These are phyloP conservation scores for Oscheius onirici DNA, from an alignment of 2,888 invertebrate species.

Conservation along the genomic window DNA sequence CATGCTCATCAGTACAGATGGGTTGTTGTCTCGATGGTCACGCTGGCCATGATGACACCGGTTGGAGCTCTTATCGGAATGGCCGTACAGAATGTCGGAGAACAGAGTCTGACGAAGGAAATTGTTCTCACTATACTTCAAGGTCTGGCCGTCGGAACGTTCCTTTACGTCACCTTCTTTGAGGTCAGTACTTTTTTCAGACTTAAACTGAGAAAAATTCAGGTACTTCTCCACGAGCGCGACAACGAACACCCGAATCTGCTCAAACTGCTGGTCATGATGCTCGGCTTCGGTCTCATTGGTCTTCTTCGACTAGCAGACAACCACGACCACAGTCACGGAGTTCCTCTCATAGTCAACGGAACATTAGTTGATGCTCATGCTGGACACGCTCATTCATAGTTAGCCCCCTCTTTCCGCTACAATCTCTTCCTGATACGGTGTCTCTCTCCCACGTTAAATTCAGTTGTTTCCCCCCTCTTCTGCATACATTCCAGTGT, in stretches of 20 bases:
- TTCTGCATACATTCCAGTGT: neutral
- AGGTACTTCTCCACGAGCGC: constrained; percentile 74
- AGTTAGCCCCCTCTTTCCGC: neutral
- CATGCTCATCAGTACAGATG: constrained; percentile 69
- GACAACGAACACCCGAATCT: constrained; percentile 71
- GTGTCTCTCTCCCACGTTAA: neutral
- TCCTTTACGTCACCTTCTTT: constrained; percentile 93
- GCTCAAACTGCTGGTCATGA: constrained; percentile 65
- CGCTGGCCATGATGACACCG: constrained; percentile 79
- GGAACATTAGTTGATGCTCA: neutral
- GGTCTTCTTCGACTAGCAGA: constrained; percentile 57
- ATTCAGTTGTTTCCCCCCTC: neutral
- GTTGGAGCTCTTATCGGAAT: constrained; percentile 75
- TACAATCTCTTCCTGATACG: constrained; percentile 1
- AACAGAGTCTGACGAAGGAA: constrained; percentile 47
- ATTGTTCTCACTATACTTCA: constrained; percentile 75
- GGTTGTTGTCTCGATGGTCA: constrained; percentile 65
- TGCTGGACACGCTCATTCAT: neutral
- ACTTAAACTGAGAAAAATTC: neutral
- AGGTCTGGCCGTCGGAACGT: constrained; percentile 89
- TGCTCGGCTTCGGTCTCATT: constrained; percentile 68
- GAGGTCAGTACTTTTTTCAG: constrained; percentile 80
- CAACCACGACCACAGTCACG: constrained; percentile 18
- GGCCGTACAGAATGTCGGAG: constrained; percentile 48
- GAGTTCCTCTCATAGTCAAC: neutral